These are phyloP conservation scores for Zoanthus sociatus DNA, from an alignment of 92 coral and sea anemone genomes.

Conservation along the genomic window DNA sequence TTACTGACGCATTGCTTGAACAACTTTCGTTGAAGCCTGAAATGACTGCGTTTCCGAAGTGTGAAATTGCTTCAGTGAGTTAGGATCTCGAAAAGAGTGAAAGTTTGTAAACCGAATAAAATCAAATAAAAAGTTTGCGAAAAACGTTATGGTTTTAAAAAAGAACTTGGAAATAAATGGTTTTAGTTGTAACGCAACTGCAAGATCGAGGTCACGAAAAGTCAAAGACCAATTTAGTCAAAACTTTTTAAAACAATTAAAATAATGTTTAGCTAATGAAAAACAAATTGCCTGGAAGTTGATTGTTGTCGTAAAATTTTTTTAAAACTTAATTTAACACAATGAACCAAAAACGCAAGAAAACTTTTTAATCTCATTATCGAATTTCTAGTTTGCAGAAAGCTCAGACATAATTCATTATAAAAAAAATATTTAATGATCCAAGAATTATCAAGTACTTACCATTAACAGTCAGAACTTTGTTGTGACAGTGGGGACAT, in stretches of 20 bases:
- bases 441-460: conserved; percentile 7
- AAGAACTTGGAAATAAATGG: too few species aligned
- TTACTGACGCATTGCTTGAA: neutral
- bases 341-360: neutral
- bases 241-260: neutral
- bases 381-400: neutral
- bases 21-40: neutral
- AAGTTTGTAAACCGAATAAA: neutral
- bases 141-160: neutral
- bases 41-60: neutral
- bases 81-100: neutral
- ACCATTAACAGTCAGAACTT: conserved; percentile 63
- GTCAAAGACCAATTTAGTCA: neutral
- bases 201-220: neutral
- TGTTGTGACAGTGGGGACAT: conserved; percentile 75
- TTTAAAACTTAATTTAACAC: neutral
- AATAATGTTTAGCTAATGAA: neutral
- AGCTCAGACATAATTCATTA: neutral
- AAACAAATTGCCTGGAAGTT: neutral
- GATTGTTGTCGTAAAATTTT: neutral
- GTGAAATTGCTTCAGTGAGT: neutral
- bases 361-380: neutral
- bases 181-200: neutral
- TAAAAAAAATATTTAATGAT: neutral
- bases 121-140: neutral